These are phyloP conservation scores for Ylistrum balloti DNA, from an alignment of 1,140 invertebrate species.

Conservation along the genomic window DNA sequence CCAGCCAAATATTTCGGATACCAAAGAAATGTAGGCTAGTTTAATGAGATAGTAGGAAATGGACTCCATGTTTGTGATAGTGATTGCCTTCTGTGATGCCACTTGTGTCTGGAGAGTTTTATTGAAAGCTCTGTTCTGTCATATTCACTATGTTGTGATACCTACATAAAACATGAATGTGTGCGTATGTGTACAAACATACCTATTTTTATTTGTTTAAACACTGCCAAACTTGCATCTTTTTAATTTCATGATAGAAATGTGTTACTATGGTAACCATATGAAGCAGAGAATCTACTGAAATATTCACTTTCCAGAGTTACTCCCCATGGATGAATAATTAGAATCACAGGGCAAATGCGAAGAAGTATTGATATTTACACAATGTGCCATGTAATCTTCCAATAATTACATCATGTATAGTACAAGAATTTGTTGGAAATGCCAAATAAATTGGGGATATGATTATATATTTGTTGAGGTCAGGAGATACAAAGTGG, in stretches of 20 bases:
- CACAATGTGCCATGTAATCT: not conserved
- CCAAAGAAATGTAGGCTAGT: constrained; percentile 7
- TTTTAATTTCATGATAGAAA: not conserved
- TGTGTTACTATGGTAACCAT: constrained; percentile 7
- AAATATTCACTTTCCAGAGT: not conserved
- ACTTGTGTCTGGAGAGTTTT: not conserved
- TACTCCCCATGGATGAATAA: not conserved
- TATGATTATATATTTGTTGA: not conserved
- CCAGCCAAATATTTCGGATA: not conserved
- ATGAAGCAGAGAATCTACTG: constrained; percentile 13
- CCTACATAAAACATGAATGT: not conserved
- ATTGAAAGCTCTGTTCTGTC: not conserved
- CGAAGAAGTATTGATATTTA: not conserved
- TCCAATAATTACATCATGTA: not conserved
- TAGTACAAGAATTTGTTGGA: not conserved
- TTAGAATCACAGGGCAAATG: not conserved
- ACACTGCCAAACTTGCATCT: not conserved
- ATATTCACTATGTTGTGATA: not conserved
- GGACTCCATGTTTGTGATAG: not conserved
- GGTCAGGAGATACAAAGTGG: too few relatives aligned
- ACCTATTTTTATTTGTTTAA: not conserved
- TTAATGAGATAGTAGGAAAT: not conserved
- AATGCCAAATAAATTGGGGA: not conserved
- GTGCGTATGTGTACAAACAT: not conserved
- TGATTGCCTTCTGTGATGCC: not conserved